Evolutionary conservation across 2,888 invertebrate genomes (phyloP).

Genomic region (Polydesmus complanatus): DNA sequence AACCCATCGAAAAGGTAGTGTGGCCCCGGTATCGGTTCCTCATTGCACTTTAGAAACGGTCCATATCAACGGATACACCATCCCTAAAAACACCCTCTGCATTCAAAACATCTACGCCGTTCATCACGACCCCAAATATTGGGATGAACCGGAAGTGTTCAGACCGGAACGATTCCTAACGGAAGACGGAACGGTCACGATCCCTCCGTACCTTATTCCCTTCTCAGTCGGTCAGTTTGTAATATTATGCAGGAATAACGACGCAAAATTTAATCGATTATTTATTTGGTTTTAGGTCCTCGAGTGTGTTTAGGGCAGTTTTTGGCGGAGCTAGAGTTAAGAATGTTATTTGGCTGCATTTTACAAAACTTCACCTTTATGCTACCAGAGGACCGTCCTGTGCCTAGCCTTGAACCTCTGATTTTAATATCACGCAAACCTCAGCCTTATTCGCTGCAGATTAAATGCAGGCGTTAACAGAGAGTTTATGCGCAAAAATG

Average conservation of each 20-base stretch:
- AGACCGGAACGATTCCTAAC: background rate
- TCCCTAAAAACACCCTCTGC: background rate
- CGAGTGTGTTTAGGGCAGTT: background rate
- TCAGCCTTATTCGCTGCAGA: background rate
- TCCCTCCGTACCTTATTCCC: too few relatives aligned
- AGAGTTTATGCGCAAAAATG: too few relatives aligned
- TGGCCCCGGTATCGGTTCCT: background rate
- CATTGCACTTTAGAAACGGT: background rate
- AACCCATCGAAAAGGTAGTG: background rate
- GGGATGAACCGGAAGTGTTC: background rate
- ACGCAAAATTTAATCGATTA: background rate
- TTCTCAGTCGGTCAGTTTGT: too few relatives aligned
- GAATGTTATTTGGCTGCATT: background rate
- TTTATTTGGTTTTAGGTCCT: background rate
- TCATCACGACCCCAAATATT: background rate
- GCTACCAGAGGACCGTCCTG: background rate
- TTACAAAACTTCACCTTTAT: background rate
- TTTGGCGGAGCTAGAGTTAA: background rate
- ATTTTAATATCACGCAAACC: background rate
- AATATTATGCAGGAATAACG: too few relatives aligned
- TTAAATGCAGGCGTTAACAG: too few relatives aligned
- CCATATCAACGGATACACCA: background rate
- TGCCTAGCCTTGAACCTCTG: background rate
- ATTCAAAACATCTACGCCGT: background rate
- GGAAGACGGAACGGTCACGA: too few relatives aligned